These are phyloP conservation scores for Drosophila murphyi DNA, from an alignment of 1,140 invertebrate genomes.

Conservation along the genomic window DNA sequence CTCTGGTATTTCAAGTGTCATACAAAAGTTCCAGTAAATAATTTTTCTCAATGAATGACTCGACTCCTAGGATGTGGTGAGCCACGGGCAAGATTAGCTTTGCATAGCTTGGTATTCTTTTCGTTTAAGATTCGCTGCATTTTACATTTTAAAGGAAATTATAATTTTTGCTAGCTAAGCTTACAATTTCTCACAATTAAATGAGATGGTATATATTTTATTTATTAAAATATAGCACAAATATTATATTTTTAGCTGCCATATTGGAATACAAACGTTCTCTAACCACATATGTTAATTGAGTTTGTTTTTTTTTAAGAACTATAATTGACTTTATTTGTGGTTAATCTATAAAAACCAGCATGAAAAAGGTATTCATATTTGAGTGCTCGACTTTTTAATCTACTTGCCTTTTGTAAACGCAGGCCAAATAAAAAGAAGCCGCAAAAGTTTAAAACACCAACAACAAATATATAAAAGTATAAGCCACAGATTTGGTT, in stretches of 20 bases:
- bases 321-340: constrained; percentile 18
- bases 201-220: background rate
- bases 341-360: constrained; percentile 5
- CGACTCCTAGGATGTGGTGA: background rate
- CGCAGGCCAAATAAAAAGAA: background rate
- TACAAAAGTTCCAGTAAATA: constrained; percentile 39
- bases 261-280: too few species aligned
- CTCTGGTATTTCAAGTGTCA: constrained; percentile 56
- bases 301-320: constrained; percentile 2
- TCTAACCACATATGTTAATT: background rate
- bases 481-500: constrained; percentile 21
- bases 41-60: background rate
- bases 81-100: constrained; percentile 8
- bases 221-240: background rate
- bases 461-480: constrained; percentile 24
- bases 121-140: too few species aligned
- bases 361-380: constrained; percentile 4
- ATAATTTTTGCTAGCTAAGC: too few species aligned
- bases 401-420: constrained; percentile 5
- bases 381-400: constrained; percentile 7
- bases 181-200: too few species aligned
- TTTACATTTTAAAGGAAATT: too few species aligned
- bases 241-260: too few species aligned
- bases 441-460: constrained; percentile 9
- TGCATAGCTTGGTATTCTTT: constrained; percentile 8